Evolutionary conservation across 2,888 invertebrate species (phyloP), one percentile per base, ranked within the genome.

Genomic region (Nomada goodeniana): DNA sequence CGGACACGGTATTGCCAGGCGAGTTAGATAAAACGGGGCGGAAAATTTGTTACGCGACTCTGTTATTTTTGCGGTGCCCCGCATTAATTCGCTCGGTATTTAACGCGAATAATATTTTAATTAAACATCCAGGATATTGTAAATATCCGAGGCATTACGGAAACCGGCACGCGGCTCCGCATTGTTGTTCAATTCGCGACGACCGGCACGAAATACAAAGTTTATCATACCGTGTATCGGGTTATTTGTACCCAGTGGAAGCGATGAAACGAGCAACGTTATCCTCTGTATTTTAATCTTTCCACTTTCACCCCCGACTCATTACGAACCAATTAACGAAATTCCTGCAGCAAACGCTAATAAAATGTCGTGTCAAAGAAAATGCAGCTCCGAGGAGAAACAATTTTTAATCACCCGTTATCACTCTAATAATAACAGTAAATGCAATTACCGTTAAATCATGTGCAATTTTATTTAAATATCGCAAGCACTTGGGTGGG

Each of bases 101-200:
- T 60, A 63, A 52, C 64, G 76, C 47, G 57, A 65, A 79, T 76
- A 79, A 76, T 70, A 75, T 69, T 61, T 70, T 75, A 60, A 78
- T 75, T 68, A 72, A 65, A 65, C 50, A 60, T 50, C 29, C 13
- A n/a, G 42, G 52, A 15, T 53, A 80, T 53, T 60, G 76, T 70
- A 76, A 80, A 76, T 64, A 36, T 36, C 36, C 36, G 5, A 64
- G 47, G 64, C 63, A 69, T 79, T 69, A 26, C 20, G 76, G 63
- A 20, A 60, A n/a, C 15, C 18, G 23, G 36, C 18, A 11, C 29
- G 15, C 18, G 26, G 36, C 2, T 23, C 7, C 1, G 60, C 23
- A 78, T 75, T 68, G 52, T 53, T 61, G 52, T 23, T 53, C 47
- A 55, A 55, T 71, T 63, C 44, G 5, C 53, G 20, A 5, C 55